Evolutionary conservation across 2,797 vertebrate genomes (phyloP).

Genomic region (Pseudochromis fuscus): DNA sequence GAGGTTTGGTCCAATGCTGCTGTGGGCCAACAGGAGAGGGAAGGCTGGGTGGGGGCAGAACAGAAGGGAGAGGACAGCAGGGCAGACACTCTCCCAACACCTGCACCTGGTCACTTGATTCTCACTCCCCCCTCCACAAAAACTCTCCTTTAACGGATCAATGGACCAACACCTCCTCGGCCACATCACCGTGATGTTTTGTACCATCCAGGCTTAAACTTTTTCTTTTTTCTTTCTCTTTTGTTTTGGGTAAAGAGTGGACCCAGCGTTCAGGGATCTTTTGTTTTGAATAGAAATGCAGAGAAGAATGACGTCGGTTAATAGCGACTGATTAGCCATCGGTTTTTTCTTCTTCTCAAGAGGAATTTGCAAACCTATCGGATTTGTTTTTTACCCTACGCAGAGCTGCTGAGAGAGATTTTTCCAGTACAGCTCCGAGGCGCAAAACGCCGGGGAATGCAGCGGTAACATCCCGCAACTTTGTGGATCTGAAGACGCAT

Average conservation of each 20-base stretch:
- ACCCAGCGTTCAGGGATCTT: constrained; percentile 38
- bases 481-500: constrained; percentile 42
- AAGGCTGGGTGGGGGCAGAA: constrained; percentile 75
- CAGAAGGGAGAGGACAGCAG: constrained; percentile 80
- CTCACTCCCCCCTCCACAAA: constrained; percentile 27
- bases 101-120: constrained; percentile 79
- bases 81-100: constrained; percentile 75
- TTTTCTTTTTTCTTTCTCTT: constrained; percentile 35
- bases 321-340: constrained; percentile 34
- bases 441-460: constrained; percentile 75
- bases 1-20: constrained; percentile 82
- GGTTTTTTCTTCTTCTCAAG: constrained; percentile 9
- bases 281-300: constrained; percentile 17
- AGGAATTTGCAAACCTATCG: constrained; percentile 55
- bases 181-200: constrained; percentile 44
- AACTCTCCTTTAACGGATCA: constrained; percentile 45
- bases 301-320: constrained; percentile 26
- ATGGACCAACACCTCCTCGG: constrained; percentile 30
- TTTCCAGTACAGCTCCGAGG: constrained; percentile 49
- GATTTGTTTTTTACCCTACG: constrained; percentile 68
- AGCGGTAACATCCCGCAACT: constrained; percentile 76
- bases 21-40: constrained; percentile 80
- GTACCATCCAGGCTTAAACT: constrained; percentile 57
- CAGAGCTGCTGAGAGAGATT: constrained; percentile 51
- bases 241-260: constrained; percentile 11